Base-by-base conservation (phyloP, 2,797 vertebrate species). In the Rhinophrynus dorsalis region DNA sequence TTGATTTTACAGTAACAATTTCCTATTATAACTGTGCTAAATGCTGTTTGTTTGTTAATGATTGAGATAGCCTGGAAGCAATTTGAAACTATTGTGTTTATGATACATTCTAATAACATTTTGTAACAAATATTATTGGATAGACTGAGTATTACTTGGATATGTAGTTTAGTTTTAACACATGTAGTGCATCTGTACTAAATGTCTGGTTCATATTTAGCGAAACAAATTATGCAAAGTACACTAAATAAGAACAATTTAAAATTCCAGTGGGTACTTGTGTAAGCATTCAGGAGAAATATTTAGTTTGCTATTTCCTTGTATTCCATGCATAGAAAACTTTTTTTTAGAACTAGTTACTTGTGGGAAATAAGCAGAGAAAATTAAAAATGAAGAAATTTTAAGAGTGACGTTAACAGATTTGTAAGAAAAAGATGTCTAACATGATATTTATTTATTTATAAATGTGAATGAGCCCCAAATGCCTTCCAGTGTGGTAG, bases 191-290 rank as follows among this genome's bases (percentile, higher is more conserved):
- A 78, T 68, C 58, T 78, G 80, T 64, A 29, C n/a, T 1, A 68
- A 30, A 74, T 80, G 79, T 85, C 83, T 85, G 88, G 71, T 85
- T 87, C 80, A 32, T 70, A 83, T 88, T 88, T 85, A 79, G 79
- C 72, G 75, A 69, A 58, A 83, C 80, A 76, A 82, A 83, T 83
- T 83, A 77, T 77, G 84, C 79, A 86, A 84, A 88, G 77, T 76
- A 80, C 77, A 75, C 77, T 72, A 81, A 83, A 80, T 76, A 77
- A 63, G 81, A 77, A 79, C 74, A 69, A 67, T 77, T 88, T 81
- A 70, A 78, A 83, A 82, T 80, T 81, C 81, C 84, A 78, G 33
- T 56, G 79, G 76, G 67, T 58, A 79, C 68, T 69, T 76, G 76
- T 77, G 74, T 80, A 80, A 77, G 83, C 21, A 68, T 79, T 74